phyloP scores from a whole-genome alignment of 2,113 vertebrate genomes.

The Rhinoderma darwinii region DNA sequence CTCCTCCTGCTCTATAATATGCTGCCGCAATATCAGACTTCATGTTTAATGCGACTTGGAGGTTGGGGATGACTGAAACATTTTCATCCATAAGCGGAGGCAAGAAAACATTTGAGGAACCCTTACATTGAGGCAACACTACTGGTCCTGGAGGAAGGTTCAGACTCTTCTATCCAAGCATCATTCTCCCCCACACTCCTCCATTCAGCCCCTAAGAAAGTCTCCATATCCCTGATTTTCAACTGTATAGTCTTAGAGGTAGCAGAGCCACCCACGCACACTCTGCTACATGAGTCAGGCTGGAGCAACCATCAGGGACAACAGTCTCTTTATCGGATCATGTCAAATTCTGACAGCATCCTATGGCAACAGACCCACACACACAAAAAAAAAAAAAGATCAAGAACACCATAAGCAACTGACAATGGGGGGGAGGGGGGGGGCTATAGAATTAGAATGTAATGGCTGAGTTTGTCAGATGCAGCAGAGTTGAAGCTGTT shows the following conservation, averaged over 20 bases:
- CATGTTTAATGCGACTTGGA: no score
- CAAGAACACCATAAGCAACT: not conserved
- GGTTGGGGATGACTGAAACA: no score
- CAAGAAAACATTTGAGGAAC: no score
- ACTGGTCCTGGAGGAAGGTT: not conserved
- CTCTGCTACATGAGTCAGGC: constrained; percentile 58
- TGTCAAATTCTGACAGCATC: constrained; percentile 47
- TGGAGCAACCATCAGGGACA: constrained; percentile 48
- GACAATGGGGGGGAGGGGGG: not conserved
- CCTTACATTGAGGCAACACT: not conserved
- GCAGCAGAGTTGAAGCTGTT: not conserved
- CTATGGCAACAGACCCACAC: constrained; percentile 42
- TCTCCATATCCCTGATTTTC: constrained; percentile 46
- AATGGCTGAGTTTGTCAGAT: not conserved
- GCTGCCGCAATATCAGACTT: no score
- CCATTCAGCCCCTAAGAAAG: constrained; percentile 21
- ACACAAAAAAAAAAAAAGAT: not conserved
- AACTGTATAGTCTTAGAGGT: constrained; percentile 51
- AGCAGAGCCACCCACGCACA: constrained; percentile 57
- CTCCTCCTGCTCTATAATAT: no score
- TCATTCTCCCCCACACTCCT: constrained; percentile 36
- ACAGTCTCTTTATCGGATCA: constrained; percentile 44
- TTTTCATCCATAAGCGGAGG: not conserved
- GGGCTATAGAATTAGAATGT: not conserved
- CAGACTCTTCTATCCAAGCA: not conserved